Evolutionary conservation across 2,888 invertebrate species (phyloP).

Genomic region (Cinara cedri): DNA sequence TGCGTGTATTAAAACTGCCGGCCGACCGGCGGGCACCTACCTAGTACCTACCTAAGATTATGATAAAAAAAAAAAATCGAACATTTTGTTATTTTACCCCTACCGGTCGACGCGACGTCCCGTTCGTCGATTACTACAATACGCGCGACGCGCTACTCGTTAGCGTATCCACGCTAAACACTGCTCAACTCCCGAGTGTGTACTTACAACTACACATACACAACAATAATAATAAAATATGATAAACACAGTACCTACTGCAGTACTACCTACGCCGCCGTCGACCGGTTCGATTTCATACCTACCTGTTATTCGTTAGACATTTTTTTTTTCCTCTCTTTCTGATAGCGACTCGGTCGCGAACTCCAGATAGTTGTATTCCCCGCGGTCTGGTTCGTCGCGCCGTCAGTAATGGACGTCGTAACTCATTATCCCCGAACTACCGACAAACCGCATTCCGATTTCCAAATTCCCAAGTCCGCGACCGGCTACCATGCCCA

Average conservation of each 20-base stretch:
- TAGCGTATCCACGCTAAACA: neutral
- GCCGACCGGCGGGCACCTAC: conserved; percentile 35
- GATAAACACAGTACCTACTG: no score
- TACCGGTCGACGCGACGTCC: neutral
- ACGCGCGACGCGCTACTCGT: no score
- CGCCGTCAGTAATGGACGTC: neutral
- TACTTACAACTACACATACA: no score
- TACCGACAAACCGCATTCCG: no score
- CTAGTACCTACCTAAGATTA: neutral
- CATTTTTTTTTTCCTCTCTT: no score
- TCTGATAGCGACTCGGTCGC: no score
- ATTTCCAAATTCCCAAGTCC: no score
- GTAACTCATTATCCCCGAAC: no score
- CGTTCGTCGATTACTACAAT: neutral
- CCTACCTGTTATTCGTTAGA: neutral
- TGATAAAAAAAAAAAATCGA: conserved; percentile 26
- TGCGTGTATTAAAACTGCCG: conserved; percentile 15
- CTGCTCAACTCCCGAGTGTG: neutral
- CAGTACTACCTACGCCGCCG: neutral
- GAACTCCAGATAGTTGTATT: no score
- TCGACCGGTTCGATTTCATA: neutral
- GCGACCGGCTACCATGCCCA: no score
- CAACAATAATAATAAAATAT: neutral
- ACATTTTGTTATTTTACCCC: conserved; percentile 33
- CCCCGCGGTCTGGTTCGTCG: neutral